These are phyloP conservation scores for Thunnus maccoyii DNA, from an alignment of 2,113 vertebrate species.

Conservation along the genomic window DNA sequence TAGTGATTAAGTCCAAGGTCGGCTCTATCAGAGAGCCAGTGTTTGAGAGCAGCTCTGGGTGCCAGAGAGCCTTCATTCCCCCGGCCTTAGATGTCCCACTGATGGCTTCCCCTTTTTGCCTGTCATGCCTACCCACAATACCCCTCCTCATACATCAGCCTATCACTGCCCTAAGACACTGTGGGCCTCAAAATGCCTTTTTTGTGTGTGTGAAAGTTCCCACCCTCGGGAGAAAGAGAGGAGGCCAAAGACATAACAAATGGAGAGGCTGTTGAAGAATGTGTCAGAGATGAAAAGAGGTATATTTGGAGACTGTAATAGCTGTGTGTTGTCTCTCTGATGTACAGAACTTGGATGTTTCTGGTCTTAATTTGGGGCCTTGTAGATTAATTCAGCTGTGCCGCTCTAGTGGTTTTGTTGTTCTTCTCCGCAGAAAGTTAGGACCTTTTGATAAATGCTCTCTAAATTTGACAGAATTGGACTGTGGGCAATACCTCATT, in stretches of 20 bases:
- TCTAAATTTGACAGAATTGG: constrained; percentile 73
- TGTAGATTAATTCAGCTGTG: constrained; percentile 63
- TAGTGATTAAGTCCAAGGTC: constrained; percentile 82
- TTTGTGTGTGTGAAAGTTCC: constrained; percentile 69
- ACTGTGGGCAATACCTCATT: constrained; percentile 61
- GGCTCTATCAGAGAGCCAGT: constrained; percentile 75
- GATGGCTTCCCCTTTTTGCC: constrained; percentile 71
- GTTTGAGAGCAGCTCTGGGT: constrained; percentile 69
- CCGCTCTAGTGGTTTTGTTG: constrained; percentile 71
- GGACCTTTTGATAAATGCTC: constrained; percentile 70
- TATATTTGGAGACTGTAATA: constrained; percentile 70
- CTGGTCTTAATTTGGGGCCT: constrained; percentile 77
- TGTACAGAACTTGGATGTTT: constrained; percentile 62
- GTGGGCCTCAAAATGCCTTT: constrained; percentile 61
- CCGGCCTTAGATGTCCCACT: constrained; percentile 75
- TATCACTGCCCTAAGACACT: constrained; percentile 69
- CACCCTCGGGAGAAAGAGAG: constrained; percentile 56
- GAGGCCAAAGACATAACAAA: constrained; percentile 77
- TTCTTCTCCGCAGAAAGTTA: constrained; percentile 59
- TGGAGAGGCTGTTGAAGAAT: constrained; percentile 75
- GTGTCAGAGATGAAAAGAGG: constrained; percentile 77
- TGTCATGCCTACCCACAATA: constrained; percentile 77
- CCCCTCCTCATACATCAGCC: constrained; percentile 77
- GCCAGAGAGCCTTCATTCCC: constrained; percentile 76
- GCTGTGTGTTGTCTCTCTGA: constrained; percentile 68